Base-by-base conservation (phyloP, 1,140 invertebrate genomes). In the Bombus ignitus region DNA sequence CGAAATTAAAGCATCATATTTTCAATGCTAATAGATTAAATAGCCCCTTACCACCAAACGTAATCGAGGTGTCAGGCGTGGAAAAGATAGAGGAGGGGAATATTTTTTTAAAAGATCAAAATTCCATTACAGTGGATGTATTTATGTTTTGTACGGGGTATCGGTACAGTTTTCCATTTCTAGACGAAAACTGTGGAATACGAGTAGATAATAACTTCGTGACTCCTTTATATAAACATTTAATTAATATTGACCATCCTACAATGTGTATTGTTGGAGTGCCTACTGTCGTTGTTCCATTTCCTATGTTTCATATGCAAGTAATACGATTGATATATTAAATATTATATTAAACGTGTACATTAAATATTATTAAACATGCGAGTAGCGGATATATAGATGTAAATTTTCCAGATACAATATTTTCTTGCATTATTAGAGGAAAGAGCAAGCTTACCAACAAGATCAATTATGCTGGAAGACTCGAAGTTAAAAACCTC, bases 201-300 rank as follows among this genome's bases (percentile, higher is more conserved):
- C 94, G 92, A 18, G 95, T 97, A 0, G 94, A 96, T 1, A 96
- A 96, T 37, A 96, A 97, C 89, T 96, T 96, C 83, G 95, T 98
- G 5, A 95, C 95, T 42, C 97, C 97, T 0, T 95, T 98, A 8
- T 98, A 97, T 92, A 97, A 97, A 88, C 97, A 98, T 86, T 93
- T 98, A 3, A 96, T 98, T 12, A 97, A 98, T 92, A 96, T 97
- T 0, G 93, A 97, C 76, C 96, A 96, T 91, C 97, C 97, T 0
- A 96, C 96, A 15, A 96, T 98, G 96, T 96, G 95, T 74, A 97
- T 98, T 81, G 95, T 98, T 59, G 98, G 97, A 28, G 94, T 98
- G 28, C 96, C 96, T 0, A 96, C 95, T 81, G 92, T 92, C 65
- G 96, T 97, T 3, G 94, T 97, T 74, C 96, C 97, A 0, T 97